Evolutionary conservation across 30 jellyfish, hydroid and myxozoan species (phyloP), one percentile per base, ranked within the genome.

Genomic region (Aurelia coerulea): DNA sequence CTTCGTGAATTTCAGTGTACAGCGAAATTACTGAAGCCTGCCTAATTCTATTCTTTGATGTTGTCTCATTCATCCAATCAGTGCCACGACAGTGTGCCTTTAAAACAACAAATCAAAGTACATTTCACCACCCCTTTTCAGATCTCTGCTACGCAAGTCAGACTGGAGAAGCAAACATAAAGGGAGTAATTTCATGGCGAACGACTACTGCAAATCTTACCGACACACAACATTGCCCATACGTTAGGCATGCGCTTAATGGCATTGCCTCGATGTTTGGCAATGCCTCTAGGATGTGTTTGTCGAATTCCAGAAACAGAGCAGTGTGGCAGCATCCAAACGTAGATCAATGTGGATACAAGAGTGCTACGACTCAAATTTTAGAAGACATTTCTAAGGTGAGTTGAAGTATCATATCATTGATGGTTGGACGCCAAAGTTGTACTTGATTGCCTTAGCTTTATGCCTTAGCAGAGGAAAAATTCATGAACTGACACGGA

Each of bases 301-400:
- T 52, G 50, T 71, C 88, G 33, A 84, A 84, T 65, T 84, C 73
- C 64, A 23, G 42, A 23, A 46, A 19, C 14, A 88, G 93, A 6
- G 93, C 83, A 2, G 60, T 60, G 70, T 84, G 93, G 93, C 83
- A 60, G 73, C 13, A 53, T 39, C 93, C 93, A 1, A 46, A 84
- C 15, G 62, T 11, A 0, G 19, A 81, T 62, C 77, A 23, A 33
- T 84, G 93, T 39, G 88, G 88, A 17, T 84, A 84, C 69, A 84
- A 73, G 68, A 73, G 88, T 14, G 16, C 42, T 9, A 84, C 93
- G 4, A 84, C 93, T n/a, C 71, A 39, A 19, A 73, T 72, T 29
- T 84, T 84, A n/a, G 88, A 84, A 46, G 39, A 73, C 16, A 62
- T 84, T 2, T 84, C 93, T n/a, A 29, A 46, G 82, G 93, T 84